Conservation (phyloP, 2,797 vertebrate genomes). For the Morus bassanus region DNA sequence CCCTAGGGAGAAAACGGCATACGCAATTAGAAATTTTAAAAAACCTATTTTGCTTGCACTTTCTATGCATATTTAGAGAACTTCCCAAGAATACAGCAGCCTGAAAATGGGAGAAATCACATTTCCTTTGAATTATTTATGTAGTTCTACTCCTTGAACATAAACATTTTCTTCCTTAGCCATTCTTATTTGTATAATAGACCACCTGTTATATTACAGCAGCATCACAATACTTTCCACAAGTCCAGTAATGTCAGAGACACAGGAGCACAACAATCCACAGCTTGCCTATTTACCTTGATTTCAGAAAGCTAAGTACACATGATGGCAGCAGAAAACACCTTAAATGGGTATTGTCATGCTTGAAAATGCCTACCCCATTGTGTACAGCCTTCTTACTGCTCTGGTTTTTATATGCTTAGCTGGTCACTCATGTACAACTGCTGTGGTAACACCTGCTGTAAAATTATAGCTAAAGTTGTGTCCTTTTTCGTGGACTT, state of each 20-base stretch:
- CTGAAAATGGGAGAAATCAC: not conserved
- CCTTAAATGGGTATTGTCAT: not conserved
- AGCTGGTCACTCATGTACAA: not conserved
- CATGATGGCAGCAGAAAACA: not conserved
- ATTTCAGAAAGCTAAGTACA: not conserved
- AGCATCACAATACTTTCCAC: not conserved
- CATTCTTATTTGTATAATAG: not conserved
- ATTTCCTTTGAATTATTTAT: slow-evolving; percentile 26
- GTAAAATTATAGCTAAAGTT: not conserved
- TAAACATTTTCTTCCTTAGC: slow-evolving; percentile 1
- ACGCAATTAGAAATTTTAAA: not conserved
- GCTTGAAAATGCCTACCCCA: not conserved
- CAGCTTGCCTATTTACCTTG: not conserved
- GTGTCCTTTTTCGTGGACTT: not conserved
- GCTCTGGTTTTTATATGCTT: not conserved
- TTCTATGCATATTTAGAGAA: not conserved
- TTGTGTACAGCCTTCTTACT: not conserved
- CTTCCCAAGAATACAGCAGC: not conserved
- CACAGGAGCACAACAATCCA: not conserved
- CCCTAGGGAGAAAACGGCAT: not conserved
- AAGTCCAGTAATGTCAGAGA: not conserved
- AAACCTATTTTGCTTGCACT: not conserved
- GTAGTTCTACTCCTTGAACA: not conserved
- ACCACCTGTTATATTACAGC: not conserved
- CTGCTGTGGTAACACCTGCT: not conserved